These are phyloP conservation scores for Panagrolaimus sp. DNA, from an alignment of 1,140 invertebrate genomes.

Conservation along the genomic window DNA sequence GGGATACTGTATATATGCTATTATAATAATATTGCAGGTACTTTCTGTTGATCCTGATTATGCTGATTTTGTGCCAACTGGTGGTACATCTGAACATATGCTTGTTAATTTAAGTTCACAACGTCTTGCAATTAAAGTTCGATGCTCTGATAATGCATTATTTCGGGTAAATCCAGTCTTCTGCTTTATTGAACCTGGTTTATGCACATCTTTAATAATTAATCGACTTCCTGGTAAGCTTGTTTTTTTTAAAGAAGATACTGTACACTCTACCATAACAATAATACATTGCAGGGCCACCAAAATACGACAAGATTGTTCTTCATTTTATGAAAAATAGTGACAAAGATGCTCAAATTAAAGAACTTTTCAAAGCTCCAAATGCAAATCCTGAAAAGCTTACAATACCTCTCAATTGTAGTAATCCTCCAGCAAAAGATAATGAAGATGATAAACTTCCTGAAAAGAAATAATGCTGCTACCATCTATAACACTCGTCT, in stretches of 20 bases:
- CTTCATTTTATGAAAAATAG: constrained; percentile 9
- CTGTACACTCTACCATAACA: too few species aligned
- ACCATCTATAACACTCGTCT: not conserved
- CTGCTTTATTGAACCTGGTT: constrained; percentile 6
- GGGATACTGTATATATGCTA: too few species aligned
- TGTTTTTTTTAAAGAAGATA: too few species aligned
- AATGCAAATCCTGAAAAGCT: constrained; percentile 11
- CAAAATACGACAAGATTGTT: constrained; percentile 9
- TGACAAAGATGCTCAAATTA: constrained; percentile 6
- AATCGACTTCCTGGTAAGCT: constrained; percentile 10
- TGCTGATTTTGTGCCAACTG: not conserved
- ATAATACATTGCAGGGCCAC: not conserved
- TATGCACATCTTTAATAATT: not conserved
- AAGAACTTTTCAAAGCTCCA: constrained; percentile 9
- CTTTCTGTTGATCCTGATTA: not conserved
- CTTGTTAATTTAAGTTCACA: not conserved
- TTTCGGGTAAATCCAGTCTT: constrained; percentile 12
- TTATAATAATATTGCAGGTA: not conserved
- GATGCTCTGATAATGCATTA: constrained; percentile 7
- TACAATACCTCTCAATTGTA: constrained; percentile 2
- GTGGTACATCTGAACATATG: constrained; percentile 4
- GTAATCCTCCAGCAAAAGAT: not conserved
- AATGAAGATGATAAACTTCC: constrained; percentile 1
- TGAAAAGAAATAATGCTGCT: constrained; percentile 4
- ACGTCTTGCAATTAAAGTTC: not conserved